Evolutionary conservation across 2,888 invertebrate genomes (phyloP), one percentile per base, ranked within the genome.

Genomic region (Sialis lutaria): DNA sequence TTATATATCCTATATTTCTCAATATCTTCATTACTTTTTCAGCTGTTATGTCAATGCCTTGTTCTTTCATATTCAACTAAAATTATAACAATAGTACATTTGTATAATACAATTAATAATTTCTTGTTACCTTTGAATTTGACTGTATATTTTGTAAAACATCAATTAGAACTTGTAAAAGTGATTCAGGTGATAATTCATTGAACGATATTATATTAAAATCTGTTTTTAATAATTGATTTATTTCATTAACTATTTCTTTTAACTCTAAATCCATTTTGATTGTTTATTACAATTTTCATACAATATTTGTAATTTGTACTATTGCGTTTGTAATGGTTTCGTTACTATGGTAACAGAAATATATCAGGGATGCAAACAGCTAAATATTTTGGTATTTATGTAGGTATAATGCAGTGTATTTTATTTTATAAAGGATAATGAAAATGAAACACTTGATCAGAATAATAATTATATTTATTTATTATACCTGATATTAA

Each of bases 171-270:
- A 86, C 69, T 68, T 87, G 89, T 13, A 91, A 63, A 49, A 90
- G 67, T 57, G 83, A 79, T 51, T 82, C 78, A 42, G 80, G 75
- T 50, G 76, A 76, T 49, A 90, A 65, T 5, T 85, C 76, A 67
- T 90, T 90, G 63, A 91, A 89, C 54, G 84, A 83, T 57, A 91
- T 85, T 50, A 90, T 65, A 58, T 87, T 89, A 57, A 80, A 84
- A 57, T 75, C 80, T 55, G 79, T 79, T 45, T 74, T 75, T 55
- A 88, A 75, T 42, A 74, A 68, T 55, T 76, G 73, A 60, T 86
- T 88, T 50, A 90, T 60, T 64, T 82, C 83, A 50, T 72, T 74
- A 42, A 89, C 78, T 51, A 81, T 74, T 56, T 71, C 75, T 63
- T 80, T 80, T 53, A 79, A 68, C 63, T 75, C 74, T 53, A 80